Base-by-base conservation (phyloP, 2,888 invertebrate species). In the Galeruca laticollis region DNA sequence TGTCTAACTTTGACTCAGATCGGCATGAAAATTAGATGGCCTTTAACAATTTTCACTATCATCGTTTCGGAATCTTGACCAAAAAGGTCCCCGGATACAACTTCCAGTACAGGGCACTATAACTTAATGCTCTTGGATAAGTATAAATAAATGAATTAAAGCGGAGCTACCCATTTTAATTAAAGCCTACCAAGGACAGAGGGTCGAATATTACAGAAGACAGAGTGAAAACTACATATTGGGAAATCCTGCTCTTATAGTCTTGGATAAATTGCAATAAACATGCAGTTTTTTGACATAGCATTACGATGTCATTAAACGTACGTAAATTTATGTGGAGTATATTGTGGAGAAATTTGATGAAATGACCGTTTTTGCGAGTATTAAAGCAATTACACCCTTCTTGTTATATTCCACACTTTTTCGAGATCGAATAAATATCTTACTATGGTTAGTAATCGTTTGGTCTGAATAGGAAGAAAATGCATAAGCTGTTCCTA, bases 101-200 rank as follows among this genome's bases (percentile, higher is more conserved):
- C 51, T 51, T 43, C 51, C 10, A 18, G 49, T 18, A 33, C 5
- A 18, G 15, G 57, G 43, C 21, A 47, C 18, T 43, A 52, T 57
- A 59, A 59, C 63, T 63, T 59, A 26, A n/a, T 21, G 26, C 33
- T 31, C 31, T 62, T 13, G 26, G 64, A 54, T 60, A 69, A 59
- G 64, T 64, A 64, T 64, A 69, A 69, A 69, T 64, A 64, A 64
- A 64, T 69, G 52, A 64, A 60, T 59, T 60, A 33, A 69, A 51
- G 60, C 63, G 31, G 43, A 33, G 57, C 57, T 18, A 57, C 57
- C 65, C 64, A 43, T 52, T 69, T 69, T 60, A 59, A 69, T 64
- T 69, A 54, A 54, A 52, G 51, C 13, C 51, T 35, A 52, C 15
- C 31, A 63, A 56, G 49, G 59, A 49, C n/a, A 43, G 47, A 69